Evolutionary conservation across 2,113 vertebrate genomes (phyloP), one percentile per base, ranked within the genome.

Genomic region (Carettochelys insculpta): DNA sequence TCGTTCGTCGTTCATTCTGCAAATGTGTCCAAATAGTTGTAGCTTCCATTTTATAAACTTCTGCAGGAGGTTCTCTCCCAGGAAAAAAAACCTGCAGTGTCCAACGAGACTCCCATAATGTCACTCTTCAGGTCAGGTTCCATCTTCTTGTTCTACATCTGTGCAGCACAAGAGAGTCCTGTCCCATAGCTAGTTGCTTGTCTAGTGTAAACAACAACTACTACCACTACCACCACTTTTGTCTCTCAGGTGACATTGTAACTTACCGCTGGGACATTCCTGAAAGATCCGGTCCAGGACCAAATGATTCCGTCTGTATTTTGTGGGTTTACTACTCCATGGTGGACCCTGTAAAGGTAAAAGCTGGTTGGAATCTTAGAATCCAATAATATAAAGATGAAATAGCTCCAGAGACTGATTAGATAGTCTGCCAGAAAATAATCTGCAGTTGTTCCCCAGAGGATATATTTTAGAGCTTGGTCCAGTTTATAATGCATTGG

Each of bases 251-350:
- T 81, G 97, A 98, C 75, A 97, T 98, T 34, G 88, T 97, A 65
- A 98, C 95, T 1, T 98, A 98, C 82, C 94, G 83, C 0, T 98
- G 98, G 98, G 96, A 96, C 24, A 82, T 98, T 82, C 98, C 98
- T 0, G 97, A 98, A 80, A 96, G 97, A 82, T 96, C 98, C 84
- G 98, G 98, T 5, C 98, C 98, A 45, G 98, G 98, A 7, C 96
- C 97, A 48, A 97, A 97, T 50, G 97, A 98, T 82, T 98, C 98
- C 68, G 95, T 96, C 77, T 98, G 98, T 94, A 61, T 98, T 90
- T 97, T 98, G 90, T 98, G 98, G 98, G 95, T 98, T 88, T 98
- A 98, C 95, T 98, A 98, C 92, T 98, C 98, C 77, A 34, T 27
- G 1, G 98, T 98, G 73, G 96, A 98, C 81, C 96, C 97, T 45